Percentiles rank a stretch among this genome's conserved stretches.
Evolutionary conservation across 2,797 vertebrate species (phyloP).

Genomic region (Poecilia velifera): DNA sequence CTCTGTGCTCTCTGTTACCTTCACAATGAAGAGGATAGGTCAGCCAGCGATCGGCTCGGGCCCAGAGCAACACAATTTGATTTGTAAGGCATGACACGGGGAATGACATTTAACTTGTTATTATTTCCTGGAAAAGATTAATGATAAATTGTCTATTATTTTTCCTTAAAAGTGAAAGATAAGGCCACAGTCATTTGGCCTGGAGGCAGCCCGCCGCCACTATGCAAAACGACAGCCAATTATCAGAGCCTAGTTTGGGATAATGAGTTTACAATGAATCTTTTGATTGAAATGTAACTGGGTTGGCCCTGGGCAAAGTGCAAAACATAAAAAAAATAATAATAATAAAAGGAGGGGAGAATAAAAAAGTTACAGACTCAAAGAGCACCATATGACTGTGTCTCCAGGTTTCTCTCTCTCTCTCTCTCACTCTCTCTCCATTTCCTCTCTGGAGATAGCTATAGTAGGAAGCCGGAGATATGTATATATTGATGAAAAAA

Average conservation of each 20-base stretch:
- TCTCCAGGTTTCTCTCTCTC: slow-evolving; percentile 27
- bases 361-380: slow-evolving; percentile 84
- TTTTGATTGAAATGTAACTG: slow-evolving; percentile 91
- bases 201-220: slow-evolving; percentile 85
- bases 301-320: slow-evolving; percentile 82
- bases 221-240: slow-evolving; percentile 91
- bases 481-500: slow-evolving; percentile 83
- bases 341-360: slow-evolving; percentile 20
- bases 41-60: slow-evolving; percentile 53
- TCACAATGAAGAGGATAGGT: slow-evolving; percentile 63
- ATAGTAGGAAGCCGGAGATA: slow-evolving; percentile 71
- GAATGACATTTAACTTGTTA: slow-evolving; percentile 88
- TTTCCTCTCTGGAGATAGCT: slow-evolving; percentile 71
- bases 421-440: slow-evolving; percentile 27
- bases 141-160: slow-evolving; percentile 92
- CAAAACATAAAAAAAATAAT: slow-evolving; percentile 41
- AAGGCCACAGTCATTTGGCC: slow-evolving; percentile 87
- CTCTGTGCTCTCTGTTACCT: slow-evolving; percentile 18
- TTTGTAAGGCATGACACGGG: slow-evolving; percentile 70
- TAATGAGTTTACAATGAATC: slow-evolving; percentile 89
- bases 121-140: slow-evolving; percentile 87
- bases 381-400: slow-evolving; percentile 81
- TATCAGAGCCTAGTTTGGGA: slow-evolving; percentile 84
- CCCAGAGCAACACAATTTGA: slow-evolving; percentile 64
- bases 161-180: slow-evolving; percentile 89